A percentile compares a stretch with the other conserved stretches of the same genome.
Evolutionary conservation across 1,140 invertebrate genomes (phyloP).

Genomic region (Frieseomelitta varia): DNA sequence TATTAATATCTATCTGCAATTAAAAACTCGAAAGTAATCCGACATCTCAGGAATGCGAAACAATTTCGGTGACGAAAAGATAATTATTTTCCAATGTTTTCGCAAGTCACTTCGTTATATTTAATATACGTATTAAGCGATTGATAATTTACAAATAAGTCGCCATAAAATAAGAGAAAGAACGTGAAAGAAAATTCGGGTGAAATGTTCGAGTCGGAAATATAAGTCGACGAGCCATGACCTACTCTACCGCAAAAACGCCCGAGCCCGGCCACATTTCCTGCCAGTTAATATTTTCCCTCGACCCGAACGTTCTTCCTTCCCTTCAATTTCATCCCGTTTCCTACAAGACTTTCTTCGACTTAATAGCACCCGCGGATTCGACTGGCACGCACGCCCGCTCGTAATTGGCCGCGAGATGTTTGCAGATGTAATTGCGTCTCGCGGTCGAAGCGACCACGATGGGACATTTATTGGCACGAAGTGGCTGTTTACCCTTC

Average conservation of each 20-base stretch:
- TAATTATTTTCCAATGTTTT: background rate
- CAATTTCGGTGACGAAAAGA: background rate
- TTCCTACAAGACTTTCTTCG: background rate
- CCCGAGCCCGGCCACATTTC: background rate
- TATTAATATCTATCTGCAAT: background rate
- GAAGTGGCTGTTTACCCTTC: slow-evolving; percentile 15
- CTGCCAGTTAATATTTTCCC: background rate
- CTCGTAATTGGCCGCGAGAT: slow-evolving; percentile 13
- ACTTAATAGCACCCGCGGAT: slow-evolving; percentile 11
- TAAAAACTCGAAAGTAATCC: background rate
- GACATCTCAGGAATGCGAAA: background rate
- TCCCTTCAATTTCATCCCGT: slow-evolving; percentile 23
- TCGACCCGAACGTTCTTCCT: background rate
- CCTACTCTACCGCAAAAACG: background rate
- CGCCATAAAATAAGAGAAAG: background rate
- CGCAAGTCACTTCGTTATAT: background rate
- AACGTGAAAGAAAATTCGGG: background rate
- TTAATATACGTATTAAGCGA: too few species aligned
- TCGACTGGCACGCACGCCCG: background rate
- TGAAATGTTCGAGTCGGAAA: background rate
- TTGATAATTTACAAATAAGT: background rate
- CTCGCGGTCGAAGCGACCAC: slow-evolving; percentile 3
- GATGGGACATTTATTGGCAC: slow-evolving; percentile 10
- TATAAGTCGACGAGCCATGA: background rate
- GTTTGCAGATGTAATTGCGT: slow-evolving; percentile 21